A percentile compares a stretch with the other conserved stretches of the same genome.
Conservation (phyloP, 2,797 vertebrate genomes). For the Phoeniculus purpureus region DNA sequence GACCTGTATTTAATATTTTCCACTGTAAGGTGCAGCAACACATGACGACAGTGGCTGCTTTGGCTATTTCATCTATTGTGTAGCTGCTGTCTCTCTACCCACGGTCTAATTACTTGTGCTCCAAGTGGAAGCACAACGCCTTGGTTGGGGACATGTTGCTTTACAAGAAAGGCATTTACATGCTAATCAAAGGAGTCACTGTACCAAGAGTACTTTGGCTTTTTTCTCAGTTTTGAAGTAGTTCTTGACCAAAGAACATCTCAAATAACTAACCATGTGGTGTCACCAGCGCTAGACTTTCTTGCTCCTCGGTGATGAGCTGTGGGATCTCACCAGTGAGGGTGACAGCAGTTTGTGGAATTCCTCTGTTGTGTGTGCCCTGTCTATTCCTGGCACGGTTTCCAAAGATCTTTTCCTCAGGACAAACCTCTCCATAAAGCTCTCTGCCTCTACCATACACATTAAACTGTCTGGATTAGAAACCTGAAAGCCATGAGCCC, state of each 20-base stretch:
- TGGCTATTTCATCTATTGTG: neutral
- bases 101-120: neutral
- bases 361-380: neutral
- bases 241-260: neutral
- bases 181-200: neutral
- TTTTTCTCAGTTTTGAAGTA: slow-evolving; percentile 12
- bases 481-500: neutral
- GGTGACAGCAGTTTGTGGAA: neutral
- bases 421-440: neutral
- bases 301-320: neutral
- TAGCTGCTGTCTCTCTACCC: neutral
- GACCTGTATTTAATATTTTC: neutral
- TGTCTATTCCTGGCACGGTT: neutral
- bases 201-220: neutral
- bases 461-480: neutral
- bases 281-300: neutral
- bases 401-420: neutral
- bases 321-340: neutral
- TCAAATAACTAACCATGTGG: neutral
- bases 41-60: neutral
- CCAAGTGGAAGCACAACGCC: neutral
- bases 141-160: neutral
- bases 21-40: neutral
- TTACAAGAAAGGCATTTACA: neutral
- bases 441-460: neutral